Evolutionary conservation across 2,797 vertebrate species (phyloP).

Genomic region (Centropyge bicolor): DNA sequence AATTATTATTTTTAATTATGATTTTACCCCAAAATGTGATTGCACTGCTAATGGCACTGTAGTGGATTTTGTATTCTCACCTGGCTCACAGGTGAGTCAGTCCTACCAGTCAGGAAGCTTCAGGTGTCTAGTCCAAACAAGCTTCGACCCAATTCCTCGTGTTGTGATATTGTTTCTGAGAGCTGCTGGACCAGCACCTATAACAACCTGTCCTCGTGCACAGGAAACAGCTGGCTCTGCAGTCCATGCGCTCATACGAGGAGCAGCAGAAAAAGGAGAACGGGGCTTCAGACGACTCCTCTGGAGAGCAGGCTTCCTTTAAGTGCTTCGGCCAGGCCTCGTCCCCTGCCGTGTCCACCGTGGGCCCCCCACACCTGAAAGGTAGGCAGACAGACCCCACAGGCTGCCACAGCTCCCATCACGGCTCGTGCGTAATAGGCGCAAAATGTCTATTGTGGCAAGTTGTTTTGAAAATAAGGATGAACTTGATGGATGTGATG

Average conservation of each 20-base stretch:
- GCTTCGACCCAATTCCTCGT: neutral
- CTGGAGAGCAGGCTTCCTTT: slow-evolving; percentile 93
- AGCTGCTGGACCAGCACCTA: slow-evolving; percentile 19
- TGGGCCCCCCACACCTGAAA: slow-evolving; percentile 94
- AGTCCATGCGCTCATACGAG: slow-evolving; percentile 95
- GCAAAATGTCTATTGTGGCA: slow-evolving; percentile 37
- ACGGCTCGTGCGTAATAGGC: slow-evolving; percentile 39
- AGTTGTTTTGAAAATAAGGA: neutral
- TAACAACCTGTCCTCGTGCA: slow-evolving; percentile 52
- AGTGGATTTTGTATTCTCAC: neutral
- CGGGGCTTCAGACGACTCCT: slow-evolving; percentile 95
- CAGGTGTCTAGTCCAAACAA: neutral
- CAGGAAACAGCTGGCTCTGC: slow-evolving; percentile 97
- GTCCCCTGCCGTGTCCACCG: slow-evolving; percentile 91
- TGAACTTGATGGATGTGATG: slow-evolving; percentile 1
- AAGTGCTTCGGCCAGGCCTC: slow-evolving; percentile 94
- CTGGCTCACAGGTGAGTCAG: slow-evolving; percentile 21
- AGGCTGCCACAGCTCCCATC: slow-evolving; percentile 22
- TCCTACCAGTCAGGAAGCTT: neutral
- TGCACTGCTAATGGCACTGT: neutral
- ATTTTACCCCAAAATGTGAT: neutral
- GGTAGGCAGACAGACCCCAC: slow-evolving; percentile 82
- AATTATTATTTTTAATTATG: neutral
- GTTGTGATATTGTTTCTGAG: slow-evolving; percentile 29
- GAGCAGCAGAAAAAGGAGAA: slow-evolving; percentile 97